Evolutionary conservation across 2,888 invertebrate species (phyloP).

Genomic region (Dorcus parallelipipedus): DNA sequence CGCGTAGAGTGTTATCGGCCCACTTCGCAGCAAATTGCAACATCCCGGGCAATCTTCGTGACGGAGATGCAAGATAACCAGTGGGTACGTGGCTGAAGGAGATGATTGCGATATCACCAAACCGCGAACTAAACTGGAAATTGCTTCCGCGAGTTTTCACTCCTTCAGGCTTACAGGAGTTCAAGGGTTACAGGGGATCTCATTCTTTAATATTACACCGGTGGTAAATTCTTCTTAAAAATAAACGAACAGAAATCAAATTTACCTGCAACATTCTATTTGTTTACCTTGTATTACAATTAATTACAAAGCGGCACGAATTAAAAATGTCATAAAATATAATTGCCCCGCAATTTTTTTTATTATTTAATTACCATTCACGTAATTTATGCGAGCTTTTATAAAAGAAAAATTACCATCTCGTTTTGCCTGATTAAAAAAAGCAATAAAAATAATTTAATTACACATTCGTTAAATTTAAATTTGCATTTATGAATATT

Average conservation of each 20-base stretch:
- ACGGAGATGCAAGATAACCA: conserved; percentile 25
- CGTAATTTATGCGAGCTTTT: no score
- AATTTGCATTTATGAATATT: no score
- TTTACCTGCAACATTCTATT: neutral
- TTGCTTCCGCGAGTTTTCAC: conserved; percentile 38
- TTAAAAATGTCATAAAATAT: no score
- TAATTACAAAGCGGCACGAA: no score
- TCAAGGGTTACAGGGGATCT: conserved; percentile 36
- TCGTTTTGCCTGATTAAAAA: no score
- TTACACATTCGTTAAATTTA: no score
- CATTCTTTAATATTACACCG: conserved; percentile 18
- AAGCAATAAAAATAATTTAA: no score
- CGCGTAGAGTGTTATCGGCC: conserved; percentile 44
- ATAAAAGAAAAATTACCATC: no score
- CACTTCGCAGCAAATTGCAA: conserved; percentile 49
- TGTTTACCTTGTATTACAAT: no score
- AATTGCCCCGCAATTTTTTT: no score
- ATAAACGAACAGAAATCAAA: neutral
- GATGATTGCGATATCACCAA: conserved; percentile 3
- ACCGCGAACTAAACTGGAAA: conserved; percentile 41
- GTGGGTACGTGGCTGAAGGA: neutral
- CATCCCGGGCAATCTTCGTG: conserved; percentile 39
- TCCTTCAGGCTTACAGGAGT: conserved; percentile 35
- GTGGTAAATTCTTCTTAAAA: conserved; percentile 3
- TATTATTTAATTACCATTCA: no score